phyloP scores from a whole-genome alignment of 2,797 vertebrate genomes.

The Lagodon rhomboides region DNA sequence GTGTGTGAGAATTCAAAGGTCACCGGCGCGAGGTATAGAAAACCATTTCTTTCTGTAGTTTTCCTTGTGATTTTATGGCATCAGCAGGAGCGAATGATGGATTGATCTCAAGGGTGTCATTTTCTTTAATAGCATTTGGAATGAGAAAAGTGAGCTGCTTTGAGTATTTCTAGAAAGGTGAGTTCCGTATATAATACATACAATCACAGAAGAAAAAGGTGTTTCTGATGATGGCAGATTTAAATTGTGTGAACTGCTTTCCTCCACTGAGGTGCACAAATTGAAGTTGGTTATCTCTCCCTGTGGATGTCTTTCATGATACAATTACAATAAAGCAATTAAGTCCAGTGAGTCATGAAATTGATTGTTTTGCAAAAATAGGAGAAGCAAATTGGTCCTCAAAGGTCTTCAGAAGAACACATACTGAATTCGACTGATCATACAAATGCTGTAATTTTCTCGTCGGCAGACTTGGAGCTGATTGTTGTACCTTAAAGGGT shows the following conservation, averaged over 20 bases:
- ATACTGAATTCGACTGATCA: constrained; percentile 33
- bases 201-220: constrained; percentile 9
- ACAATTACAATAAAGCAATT: constrained; percentile 79
- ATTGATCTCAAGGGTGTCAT: constrained; percentile 10
- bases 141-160: background rate
- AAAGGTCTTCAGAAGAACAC: constrained; percentile 41
- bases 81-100: constrained; percentile 1
- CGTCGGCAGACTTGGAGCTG: constrained; percentile 19
- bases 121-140: constrained; percentile 2
- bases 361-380: constrained; percentile 75
- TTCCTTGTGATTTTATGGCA: background rate
- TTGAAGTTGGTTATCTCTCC: constrained; percentile 68
- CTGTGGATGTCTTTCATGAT: constrained; percentile 74
- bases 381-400: constrained; percentile 55
- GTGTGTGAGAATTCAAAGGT: constrained; percentile 20
- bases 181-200: constrained; percentile 11
- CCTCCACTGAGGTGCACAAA: constrained; percentile 60
- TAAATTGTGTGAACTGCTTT: constrained; percentile 49
- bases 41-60: background rate
- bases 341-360: constrained; percentile 80
- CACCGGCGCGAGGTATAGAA: background rate
- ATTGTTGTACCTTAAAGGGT: background rate
- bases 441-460: constrained; percentile 19
- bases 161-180: constrained; percentile 12
- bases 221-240: constrained; percentile 26